Evolutionary conservation across 1,140 invertebrate species (phyloP).

Genomic region (Bombus pyrosoma): DNA sequence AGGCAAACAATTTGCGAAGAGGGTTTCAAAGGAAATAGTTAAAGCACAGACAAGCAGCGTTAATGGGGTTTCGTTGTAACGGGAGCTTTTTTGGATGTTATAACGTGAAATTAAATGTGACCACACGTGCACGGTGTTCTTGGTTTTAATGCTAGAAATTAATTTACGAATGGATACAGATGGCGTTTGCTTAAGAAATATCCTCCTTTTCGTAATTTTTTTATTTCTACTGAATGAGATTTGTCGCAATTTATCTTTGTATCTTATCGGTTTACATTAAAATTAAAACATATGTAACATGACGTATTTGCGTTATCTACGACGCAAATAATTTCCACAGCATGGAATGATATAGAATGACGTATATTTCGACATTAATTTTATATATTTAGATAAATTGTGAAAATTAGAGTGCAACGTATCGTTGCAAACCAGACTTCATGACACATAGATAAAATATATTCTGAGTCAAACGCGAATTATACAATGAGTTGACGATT

Average conservation of each 20-base stretch:
- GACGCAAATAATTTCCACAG: too few relatives aligned
- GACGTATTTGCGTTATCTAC: too few relatives aligned
- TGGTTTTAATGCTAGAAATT: not conserved
- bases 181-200: not conserved
- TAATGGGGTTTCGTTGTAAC: constrained; percentile 66
- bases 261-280: too few relatives aligned
- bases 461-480: not conserved
- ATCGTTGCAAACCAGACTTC: not conserved
- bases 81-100: constrained; percentile 54
- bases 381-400: not conserved
- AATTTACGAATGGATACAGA: not conserved
- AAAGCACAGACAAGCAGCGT: constrained; percentile 52
- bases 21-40: constrained; percentile 67
- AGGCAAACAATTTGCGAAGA: constrained; percentile 57
- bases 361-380: not conserved
- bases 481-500: not conserved
- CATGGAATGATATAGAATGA: too few relatives aligned
- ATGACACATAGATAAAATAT: not conserved
- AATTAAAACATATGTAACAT: too few relatives aligned
- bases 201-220: not conserved
- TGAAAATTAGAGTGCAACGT: not conserved
- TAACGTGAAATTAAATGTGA: constrained; percentile 31
- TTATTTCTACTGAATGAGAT: too few relatives aligned
- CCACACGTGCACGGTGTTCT: not conserved
- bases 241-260: too few relatives aligned